Evolutionary conservation across 2,113 vertebrate genomes (phyloP).

Genomic region (Hystrix cristata): DNA sequence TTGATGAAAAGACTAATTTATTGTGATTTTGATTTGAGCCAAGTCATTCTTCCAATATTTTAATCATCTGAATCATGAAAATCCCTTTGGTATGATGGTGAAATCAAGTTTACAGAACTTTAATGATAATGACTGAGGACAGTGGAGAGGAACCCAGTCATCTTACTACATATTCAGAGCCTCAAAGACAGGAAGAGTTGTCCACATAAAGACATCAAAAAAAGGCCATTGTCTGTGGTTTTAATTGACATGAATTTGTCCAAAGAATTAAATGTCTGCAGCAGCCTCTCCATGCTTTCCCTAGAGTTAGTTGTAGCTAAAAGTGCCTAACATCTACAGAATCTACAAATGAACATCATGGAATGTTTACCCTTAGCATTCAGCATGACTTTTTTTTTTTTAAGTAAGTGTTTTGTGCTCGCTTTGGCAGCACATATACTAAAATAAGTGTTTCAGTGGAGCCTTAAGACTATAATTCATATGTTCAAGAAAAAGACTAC

Average conservation of each 20-base stretch:
- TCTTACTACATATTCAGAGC: background rate
- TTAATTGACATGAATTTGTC: background rate
- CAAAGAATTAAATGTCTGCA: background rate
- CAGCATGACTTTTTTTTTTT: background rate
- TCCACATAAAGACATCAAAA: background rate
- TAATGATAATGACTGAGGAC: background rate
- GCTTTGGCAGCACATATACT: too few species aligned
- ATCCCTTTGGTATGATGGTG: background rate
- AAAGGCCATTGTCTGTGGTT: background rate
- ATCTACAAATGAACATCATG: background rate
- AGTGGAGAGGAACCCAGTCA: background rate
- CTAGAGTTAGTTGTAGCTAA: background rate
- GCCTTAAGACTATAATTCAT: conserved; percentile 6
- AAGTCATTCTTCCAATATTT: conserved; percentile 33
- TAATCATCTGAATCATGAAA: conserved; percentile 58
- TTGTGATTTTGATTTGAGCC: conserved; percentile 29
- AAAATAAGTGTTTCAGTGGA: background rate
- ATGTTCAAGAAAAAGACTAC: conserved; percentile 52
- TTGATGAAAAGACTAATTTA: conserved; percentile 57
- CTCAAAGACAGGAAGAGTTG: background rate
- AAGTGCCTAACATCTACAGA: conserved; percentile 30
- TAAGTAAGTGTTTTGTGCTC: too few species aligned
- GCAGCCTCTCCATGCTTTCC: background rate
- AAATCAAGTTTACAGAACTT: conserved; percentile 30
- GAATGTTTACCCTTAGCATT: background rate